These are phyloP conservation scores for Dermolepida albohirtum DNA, from an alignment of 2,888 invertebrate species.

Conservation along the genomic window DNA sequence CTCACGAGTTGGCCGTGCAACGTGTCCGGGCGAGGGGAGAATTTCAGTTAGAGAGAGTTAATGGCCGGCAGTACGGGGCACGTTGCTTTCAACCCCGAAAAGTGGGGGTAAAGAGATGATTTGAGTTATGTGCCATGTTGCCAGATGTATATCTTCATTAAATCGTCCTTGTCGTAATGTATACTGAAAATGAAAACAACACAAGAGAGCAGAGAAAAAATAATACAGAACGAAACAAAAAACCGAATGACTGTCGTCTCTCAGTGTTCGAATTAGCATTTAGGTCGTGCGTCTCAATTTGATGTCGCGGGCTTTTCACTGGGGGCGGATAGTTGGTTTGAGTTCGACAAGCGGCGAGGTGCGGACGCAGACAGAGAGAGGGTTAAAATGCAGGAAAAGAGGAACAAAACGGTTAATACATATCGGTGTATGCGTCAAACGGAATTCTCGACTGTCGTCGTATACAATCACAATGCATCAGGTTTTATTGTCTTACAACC, in stretches of 20 bases:
- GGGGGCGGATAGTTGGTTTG: too few species aligned
- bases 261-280: constrained; percentile 59
- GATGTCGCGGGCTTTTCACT: constrained; percentile 51
- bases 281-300: constrained; percentile 61
- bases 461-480: constrained; percentile 66
- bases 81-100: constrained; percentile 50
- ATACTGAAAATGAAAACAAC: constrained; percentile 22
- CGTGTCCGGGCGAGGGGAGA: constrained; percentile 27
- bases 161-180: constrained; percentile 30
- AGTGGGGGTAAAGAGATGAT: constrained; percentile 49
- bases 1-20: constrained; percentile 22
- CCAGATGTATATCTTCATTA: constrained; percentile 45
- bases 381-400: constrained; percentile 3
- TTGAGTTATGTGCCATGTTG: constrained; percentile 49
- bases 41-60: constrained; percentile 47
- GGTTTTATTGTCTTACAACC: constrained; percentile 67
- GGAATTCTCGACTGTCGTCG: constrained; percentile 59
- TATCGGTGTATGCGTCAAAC: constrained; percentile 54
- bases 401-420: constrained; percentile 33
- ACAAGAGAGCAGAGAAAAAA: constrained; percentile 10
- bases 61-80: constrained; percentile 49
- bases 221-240: not conserved
- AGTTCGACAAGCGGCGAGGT: not conserved
- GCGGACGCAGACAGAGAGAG: constrained; percentile 5
- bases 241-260: not conserved